Percentiles rank a stretch among this genome's conserved stretches.
phyloP scores from a whole-genome alignment of 2,797 vertebrate species.

The Avahi laniger region DNA sequence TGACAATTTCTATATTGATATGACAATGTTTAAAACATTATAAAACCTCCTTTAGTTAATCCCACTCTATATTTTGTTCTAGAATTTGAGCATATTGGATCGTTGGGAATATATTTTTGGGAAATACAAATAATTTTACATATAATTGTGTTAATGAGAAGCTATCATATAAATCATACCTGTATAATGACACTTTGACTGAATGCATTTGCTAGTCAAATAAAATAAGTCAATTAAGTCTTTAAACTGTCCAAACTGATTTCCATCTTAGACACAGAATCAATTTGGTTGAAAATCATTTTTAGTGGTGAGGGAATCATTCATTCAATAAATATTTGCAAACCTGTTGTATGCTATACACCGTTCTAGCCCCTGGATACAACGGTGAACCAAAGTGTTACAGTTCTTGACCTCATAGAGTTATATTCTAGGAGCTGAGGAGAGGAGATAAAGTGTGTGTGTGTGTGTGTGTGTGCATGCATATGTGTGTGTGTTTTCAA shows the following conservation, averaged over 20 bases:
- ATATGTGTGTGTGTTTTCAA: background rate
- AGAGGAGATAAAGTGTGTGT: background rate
- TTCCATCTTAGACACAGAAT: background rate
- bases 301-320: background rate
- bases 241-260: slow-evolving; percentile 9
- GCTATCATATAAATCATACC: background rate
- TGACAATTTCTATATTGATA: background rate
- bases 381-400: background rate
- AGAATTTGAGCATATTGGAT: background rate
- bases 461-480: too few species aligned
- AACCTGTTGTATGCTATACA: background rate
- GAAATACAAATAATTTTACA: background rate
- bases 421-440: background rate
- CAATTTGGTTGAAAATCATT: background rate
- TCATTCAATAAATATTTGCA: background rate
- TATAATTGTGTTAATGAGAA: background rate
- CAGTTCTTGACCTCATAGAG: background rate
- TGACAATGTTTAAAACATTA: background rate
- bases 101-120: background rate
- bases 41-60: background rate
- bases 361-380: background rate
- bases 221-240: background rate
- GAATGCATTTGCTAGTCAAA: slow-evolving; percentile 13
- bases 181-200: background rate
- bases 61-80: background rate